Percentiles rank a stretch among this genome's conserved stretches.
Conservation (phyloP, 2,888 invertebrate genomes). For the Eristalis intricaria region DNA sequence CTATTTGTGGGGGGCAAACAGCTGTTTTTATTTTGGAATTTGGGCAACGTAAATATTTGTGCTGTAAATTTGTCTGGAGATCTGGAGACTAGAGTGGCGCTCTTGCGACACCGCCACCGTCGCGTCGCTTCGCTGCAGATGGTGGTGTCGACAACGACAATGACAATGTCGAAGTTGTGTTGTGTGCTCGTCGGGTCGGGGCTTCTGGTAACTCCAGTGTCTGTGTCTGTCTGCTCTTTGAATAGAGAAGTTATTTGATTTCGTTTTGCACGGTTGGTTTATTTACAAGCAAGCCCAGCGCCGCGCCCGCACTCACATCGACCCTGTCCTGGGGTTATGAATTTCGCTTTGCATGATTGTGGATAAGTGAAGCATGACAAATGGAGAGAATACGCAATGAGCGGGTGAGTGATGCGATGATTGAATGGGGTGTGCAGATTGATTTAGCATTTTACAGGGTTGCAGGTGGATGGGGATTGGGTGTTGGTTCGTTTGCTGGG, state of each 20-base stretch:
- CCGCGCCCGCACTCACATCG: background rate
- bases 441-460: background rate
- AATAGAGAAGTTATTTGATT: constrained; percentile 32
- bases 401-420: constrained; percentile 1
- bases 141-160: constrained; percentile 4
- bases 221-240: constrained; percentile 15
- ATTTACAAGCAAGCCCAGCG: constrained; percentile 16
- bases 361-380: constrained; percentile 30
- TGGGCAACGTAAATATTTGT: constrained; percentile 48
- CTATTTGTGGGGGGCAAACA: constrained; percentile 45
- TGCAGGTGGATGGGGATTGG: background rate
- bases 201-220: constrained; percentile 24
- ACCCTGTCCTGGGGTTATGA: constrained; percentile 29
- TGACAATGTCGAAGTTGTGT: constrained; percentile 27
- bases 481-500: background rate
- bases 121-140: background rate
- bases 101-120: background rate
- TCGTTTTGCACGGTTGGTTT: constrained; percentile 44
- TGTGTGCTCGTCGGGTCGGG: background rate
- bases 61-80: constrained; percentile 56
- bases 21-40: constrained; percentile 54
- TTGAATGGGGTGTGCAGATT: constrained; percentile 5
- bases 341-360: constrained; percentile 42
- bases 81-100: constrained; percentile 1
- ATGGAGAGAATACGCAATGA: constrained; percentile 12